Conservation (phyloP, 2,888 invertebrate genomes). For the Chromoteleia sp. region DNA sequence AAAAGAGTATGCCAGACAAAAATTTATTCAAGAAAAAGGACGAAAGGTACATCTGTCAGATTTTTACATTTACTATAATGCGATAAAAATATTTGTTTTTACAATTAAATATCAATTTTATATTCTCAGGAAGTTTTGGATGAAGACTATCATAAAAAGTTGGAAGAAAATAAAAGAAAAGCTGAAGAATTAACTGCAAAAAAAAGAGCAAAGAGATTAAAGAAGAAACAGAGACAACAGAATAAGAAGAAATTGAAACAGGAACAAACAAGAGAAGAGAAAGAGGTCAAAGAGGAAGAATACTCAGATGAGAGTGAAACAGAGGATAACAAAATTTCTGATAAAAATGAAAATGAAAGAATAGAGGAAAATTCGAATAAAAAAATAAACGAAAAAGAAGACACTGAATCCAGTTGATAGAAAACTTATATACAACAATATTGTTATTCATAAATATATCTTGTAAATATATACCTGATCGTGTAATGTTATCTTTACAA, state of each 20-base stretch:
- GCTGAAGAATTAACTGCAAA: constrained; percentile 95
- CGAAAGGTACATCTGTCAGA: constrained; percentile 87
- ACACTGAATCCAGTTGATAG: no score
- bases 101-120: background rate
- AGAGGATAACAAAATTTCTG: no score
- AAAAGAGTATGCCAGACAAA: constrained; percentile 98
- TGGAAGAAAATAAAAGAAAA: constrained; percentile 89
- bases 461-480: no score
- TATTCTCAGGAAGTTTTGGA: constrained; percentile 90
- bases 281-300: constrained; percentile 39
- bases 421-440: no score
- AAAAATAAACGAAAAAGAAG: no score
- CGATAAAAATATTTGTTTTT: background rate
- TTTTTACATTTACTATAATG: background rate
- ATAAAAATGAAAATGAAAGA: no score
- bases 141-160: constrained; percentile 91
- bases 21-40: constrained; percentile 95
- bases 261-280: constrained; percentile 76
- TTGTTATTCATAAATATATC: no score
- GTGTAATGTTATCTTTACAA: no score
- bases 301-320: constrained; percentile 75
- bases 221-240: constrained; percentile 88
- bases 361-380: no score
- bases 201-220: constrained; percentile 94
- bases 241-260: constrained; percentile 76